phyloP scores from a whole-genome alignment of 2,113 vertebrate genomes.

The Trichechus manatus region DNA sequence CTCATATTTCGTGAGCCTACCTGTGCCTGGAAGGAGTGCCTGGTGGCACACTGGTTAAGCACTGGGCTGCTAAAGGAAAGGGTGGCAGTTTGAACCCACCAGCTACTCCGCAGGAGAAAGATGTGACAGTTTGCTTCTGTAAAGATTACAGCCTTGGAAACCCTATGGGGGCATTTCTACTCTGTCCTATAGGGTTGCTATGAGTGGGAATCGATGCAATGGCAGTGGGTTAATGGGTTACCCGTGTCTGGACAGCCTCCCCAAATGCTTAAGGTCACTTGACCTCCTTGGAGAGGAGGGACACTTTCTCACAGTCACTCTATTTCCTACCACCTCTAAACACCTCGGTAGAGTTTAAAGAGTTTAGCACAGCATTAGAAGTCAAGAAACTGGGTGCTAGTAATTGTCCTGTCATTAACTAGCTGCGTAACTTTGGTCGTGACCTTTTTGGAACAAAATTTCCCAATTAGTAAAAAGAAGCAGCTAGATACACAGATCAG shows the following conservation, averaged over 20 bases:
- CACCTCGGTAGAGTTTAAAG: not conserved
- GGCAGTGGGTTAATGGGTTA: not conserved
- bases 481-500: not conserved
- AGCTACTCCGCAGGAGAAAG: not conserved
- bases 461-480: not conserved
- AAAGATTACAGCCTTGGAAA: not conserved
- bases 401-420: not conserved
- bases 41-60: not conserved
- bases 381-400: not conserved
- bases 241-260: not conserved
- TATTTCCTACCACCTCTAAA: not conserved
- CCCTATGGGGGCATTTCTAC: not conserved
- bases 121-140: not conserved
- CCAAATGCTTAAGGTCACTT: not conserved
- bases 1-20: not conserved
- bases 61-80: not conserved
- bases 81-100: not conserved
- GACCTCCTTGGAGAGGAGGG: not conserved
- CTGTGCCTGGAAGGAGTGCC: not conserved
- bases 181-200: not conserved
- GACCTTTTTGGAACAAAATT: not conserved
- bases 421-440: not conserved
- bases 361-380: not conserved
- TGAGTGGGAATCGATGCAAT: not conserved
- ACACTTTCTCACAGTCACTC: not conserved